These are phyloP conservation scores for Schizopygopsis malacanthus DNA, from an alignment of 2,797 vertebrate species.

Conservation along the genomic window DNA sequence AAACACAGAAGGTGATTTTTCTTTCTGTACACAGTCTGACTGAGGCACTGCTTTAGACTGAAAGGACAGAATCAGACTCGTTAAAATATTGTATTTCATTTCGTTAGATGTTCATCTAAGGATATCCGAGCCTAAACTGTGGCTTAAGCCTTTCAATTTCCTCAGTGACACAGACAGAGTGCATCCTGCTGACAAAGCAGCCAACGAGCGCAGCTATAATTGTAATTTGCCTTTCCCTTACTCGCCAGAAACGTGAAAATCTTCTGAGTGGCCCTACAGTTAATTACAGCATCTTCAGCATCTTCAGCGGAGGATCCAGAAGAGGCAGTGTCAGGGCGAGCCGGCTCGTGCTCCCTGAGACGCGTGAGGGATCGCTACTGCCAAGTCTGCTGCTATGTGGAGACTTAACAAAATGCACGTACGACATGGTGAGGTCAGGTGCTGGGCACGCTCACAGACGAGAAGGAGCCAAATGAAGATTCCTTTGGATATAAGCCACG, in stretches of 20 bases:
- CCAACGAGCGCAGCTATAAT: slow-evolving; percentile 74
- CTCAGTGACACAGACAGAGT: slow-evolving; percentile 63
- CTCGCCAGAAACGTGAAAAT: slow-evolving; percentile 75
- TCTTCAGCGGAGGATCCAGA: slow-evolving; percentile 76
- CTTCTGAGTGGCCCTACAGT: slow-evolving; percentile 74
- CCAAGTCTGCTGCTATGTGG: slow-evolving; percentile 51
- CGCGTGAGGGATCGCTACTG: slow-evolving; percentile 46
- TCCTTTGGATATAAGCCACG: slow-evolving; percentile 16
- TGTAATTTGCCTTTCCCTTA: slow-evolving; percentile 74
- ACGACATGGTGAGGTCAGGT: slow-evolving; percentile 54
- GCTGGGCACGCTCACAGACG: slow-evolving; percentile 21
- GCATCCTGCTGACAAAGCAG: slow-evolving; percentile 76
- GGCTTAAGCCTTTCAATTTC: slow-evolving; percentile 71
- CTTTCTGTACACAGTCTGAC: slow-evolving; percentile 60
- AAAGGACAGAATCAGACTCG: slow-evolving; percentile 63
- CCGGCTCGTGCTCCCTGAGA: slow-evolving; percentile 67
- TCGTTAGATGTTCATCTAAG: slow-evolving; percentile 64
- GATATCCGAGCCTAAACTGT: slow-evolving; percentile 75
- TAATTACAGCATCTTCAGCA: slow-evolving; percentile 84
- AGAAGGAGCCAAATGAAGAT: slow-evolving; percentile 29
- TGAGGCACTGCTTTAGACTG: slow-evolving; percentile 63
- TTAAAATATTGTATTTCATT: slow-evolving; percentile 69
- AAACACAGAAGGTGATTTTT: neutral
- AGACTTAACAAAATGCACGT: slow-evolving; percentile 38
- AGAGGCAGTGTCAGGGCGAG: slow-evolving; percentile 49